Percentiles rank a stretch among this genome's conserved stretches.
These are phyloP conservation scores for Busseola fusca DNA, from an alignment of 2,888 invertebrate genomes.

Conservation along the genomic window DNA sequence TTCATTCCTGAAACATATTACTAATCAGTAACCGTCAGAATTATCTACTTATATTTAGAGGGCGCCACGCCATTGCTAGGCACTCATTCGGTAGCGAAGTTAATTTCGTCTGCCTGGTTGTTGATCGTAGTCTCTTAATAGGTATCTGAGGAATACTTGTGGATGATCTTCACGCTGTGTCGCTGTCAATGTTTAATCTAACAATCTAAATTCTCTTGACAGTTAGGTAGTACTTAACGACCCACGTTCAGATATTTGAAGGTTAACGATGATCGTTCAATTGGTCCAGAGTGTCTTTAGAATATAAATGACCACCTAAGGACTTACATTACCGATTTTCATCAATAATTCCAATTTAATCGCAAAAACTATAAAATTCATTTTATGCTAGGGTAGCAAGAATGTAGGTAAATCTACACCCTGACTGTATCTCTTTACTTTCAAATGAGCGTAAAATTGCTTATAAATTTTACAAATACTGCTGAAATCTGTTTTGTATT, in stretches of 20 bases:
- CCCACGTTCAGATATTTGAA: conserved; percentile 50
- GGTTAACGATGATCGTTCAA: conserved; percentile 42
- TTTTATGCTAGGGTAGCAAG: background rate
- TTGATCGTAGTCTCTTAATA: background rate
- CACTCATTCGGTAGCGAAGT: background rate
- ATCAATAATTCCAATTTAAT: background rate
- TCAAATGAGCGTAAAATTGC: conserved; percentile 28
- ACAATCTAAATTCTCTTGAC: conserved; percentile 50
- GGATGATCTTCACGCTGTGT: conserved; percentile 21
- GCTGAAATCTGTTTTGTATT: conserved; percentile 48
- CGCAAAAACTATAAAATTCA: background rate
- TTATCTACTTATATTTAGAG: background rate
- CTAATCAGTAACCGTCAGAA: background rate
- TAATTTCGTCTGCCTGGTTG: conserved; percentile 4
- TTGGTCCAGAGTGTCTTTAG: conserved; percentile 24
- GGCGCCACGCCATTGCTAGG: background rate
- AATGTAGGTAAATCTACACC: background rate
- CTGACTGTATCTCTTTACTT: background rate
- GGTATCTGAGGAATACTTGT: conserved; percentile 17
- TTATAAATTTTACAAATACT: conserved; percentile 36
- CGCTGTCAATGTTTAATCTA: conserved; percentile 36
- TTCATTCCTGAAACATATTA: conserved; percentile 73
- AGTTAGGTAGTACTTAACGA: conserved; percentile 24
- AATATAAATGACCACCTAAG: conserved; percentile 50
- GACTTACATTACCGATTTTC: background rate